Evolutionary conservation across 2,113 vertebrate genomes (phyloP).

Genomic region (Gobiocypris rarus): DNA sequence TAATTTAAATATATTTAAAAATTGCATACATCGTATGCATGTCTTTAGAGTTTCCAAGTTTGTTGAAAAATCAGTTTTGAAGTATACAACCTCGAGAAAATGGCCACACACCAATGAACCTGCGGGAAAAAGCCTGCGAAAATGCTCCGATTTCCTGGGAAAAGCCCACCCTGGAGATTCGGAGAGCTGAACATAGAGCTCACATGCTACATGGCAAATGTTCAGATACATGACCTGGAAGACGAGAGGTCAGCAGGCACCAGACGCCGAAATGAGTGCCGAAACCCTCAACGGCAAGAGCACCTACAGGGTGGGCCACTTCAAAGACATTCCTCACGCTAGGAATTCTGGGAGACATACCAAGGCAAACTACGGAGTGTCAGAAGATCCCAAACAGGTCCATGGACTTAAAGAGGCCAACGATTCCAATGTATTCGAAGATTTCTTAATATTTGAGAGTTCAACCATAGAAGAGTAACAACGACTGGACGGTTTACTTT

Average conservation of each 20-base stretch:
- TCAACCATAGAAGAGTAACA: neutral
- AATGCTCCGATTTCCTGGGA: slow-evolving; percentile 17
- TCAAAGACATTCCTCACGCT: slow-evolving; percentile 79
- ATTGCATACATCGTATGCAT: neutral
- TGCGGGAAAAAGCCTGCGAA: neutral
- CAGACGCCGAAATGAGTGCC: slow-evolving; percentile 26
- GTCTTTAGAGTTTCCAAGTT: neutral
- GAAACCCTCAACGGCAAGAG: slow-evolving; percentile 35
- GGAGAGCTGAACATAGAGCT: slow-evolving; percentile 28
- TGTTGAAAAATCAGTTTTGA: neutral
- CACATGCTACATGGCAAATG: slow-evolving; percentile 51
- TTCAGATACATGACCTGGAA: slow-evolving; percentile 46
- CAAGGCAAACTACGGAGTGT: slow-evolving; percentile 67
- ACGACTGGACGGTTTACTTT: too few species aligned
- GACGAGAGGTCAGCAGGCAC: slow-evolving; percentile 56
- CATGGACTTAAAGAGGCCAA: slow-evolving; percentile 35
- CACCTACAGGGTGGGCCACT: slow-evolving; percentile 76
- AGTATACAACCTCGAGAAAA: neutral
- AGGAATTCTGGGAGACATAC: slow-evolving; percentile 73
- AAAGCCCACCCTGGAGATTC: slow-evolving; percentile 25
- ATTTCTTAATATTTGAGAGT: neutral
- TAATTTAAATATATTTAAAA: neutral
- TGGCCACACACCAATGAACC: neutral
- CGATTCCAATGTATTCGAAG: neutral
- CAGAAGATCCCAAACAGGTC: slow-evolving; percentile 59